Conservation (phyloP, 2,113 vertebrate genomes). For the Grallaria varia region DNA sequence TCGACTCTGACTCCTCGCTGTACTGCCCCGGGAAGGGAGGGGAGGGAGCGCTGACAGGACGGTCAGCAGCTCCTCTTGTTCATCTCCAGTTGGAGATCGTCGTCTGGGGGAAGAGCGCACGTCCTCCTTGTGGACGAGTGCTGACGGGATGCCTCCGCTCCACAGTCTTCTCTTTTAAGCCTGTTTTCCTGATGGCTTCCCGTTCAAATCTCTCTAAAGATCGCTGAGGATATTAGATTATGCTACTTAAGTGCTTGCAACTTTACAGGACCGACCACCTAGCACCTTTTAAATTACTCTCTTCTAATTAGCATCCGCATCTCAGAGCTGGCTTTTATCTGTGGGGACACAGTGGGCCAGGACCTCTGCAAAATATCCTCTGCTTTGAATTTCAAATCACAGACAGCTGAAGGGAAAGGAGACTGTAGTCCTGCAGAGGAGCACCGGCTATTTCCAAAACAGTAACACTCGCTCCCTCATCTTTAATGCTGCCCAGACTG, state of each 20-base stretch:
- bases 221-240: neutral
- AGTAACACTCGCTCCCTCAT: fast-evolving
- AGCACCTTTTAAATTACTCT: neutral
- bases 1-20: neutral
- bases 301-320: neutral
- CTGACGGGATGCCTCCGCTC: no score
- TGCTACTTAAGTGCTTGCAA: neutral
- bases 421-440: neutral
- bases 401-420: neutral
- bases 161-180: neutral
- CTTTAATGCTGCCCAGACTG: neutral
- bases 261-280: neutral
- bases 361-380: neutral
- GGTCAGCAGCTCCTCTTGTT: fast-evolving
- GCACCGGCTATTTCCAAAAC: neutral
- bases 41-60: fast-evolving
- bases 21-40: neutral
- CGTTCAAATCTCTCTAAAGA: neutral
- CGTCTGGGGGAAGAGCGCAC: no score
- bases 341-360: neutral
- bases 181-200: neutral
- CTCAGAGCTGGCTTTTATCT: neutral
- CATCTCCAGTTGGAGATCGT: neutral
- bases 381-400: neutral
- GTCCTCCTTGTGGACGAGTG: fast-evolving